phyloP scores from a whole-genome alignment of 2,113 vertebrate species.

The Irena cyanogastra region DNA sequence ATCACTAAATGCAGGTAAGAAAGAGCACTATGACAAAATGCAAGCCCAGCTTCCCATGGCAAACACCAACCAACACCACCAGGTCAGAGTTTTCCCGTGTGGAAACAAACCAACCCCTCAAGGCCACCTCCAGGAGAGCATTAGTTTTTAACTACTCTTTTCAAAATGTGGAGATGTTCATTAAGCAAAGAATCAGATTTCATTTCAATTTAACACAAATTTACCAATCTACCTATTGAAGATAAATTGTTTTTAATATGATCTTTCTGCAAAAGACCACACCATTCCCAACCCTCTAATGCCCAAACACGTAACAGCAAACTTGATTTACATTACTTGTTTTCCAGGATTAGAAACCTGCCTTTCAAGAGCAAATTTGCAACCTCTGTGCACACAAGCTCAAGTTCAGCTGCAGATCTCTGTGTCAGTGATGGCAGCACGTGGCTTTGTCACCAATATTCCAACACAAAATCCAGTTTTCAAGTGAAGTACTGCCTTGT shows the following conservation, averaged over 20 bases:
- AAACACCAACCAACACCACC: not conserved
- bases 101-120: not conserved
- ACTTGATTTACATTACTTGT: not conserved
- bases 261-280: not conserved
- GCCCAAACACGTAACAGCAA: not conserved
- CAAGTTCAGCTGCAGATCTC: not conserved
- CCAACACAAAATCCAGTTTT: not conserved
- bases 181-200: not conserved
- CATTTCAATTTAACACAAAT: not conserved
- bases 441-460: not conserved
- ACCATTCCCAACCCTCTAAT: not conserved
- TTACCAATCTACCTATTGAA: not conserved
- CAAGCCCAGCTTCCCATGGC: not conserved
- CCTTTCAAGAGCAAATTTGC: not conserved
- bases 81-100: not conserved
- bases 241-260: not conserved
- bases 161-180: not conserved
- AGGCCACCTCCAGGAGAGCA: not conserved
- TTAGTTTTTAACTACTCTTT: not conserved
- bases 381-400: not conserved
- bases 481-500: not conserved
- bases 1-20: conserved; percentile 74
- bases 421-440: not conserved
- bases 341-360: not conserved
- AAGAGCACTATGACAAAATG: not conserved